phyloP scores from a whole-genome alignment of 2,113 vertebrate species.

The Dasypus novemcinctus region DNA sequence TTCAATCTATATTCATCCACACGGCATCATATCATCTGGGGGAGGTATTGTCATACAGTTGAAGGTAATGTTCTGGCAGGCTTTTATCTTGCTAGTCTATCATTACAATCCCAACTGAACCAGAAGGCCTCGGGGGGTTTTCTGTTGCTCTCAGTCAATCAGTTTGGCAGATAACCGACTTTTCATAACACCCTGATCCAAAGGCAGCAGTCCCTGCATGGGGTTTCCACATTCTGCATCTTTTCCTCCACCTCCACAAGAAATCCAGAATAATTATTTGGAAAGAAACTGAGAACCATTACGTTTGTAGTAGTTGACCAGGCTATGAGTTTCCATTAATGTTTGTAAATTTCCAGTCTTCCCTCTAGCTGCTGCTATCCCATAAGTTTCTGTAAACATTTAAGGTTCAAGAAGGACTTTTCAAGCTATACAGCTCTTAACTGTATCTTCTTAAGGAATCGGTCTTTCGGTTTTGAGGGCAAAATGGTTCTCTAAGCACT shows the following conservation, averaged over 20 bases:
- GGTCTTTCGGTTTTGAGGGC: not conserved
- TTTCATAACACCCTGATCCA: not conserved
- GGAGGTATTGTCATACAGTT: constrained; percentile 57
- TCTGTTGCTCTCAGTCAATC: constrained; percentile 69
- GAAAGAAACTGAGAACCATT: not conserved
- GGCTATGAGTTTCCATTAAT: not conserved
- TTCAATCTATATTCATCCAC: constrained; percentile 69
- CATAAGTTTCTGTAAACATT: not conserved
- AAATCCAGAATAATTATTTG: constrained; percentile 33
- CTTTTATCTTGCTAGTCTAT: constrained; percentile 70
- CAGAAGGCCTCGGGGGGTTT: constrained; percentile 58
- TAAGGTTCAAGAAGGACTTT: not conserved
- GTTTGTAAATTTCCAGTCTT: not conserved
- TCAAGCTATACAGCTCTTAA: not conserved
- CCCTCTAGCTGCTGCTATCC: not conserved
- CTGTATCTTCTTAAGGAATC: not conserved
- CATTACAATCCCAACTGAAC: constrained; percentile 72
- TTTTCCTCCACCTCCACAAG: not conserved
- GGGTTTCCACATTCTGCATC: not conserved
- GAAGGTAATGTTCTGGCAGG: constrained; percentile 64
- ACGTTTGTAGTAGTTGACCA: not conserved
- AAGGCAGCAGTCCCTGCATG: not conserved
- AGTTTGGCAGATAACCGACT: constrained; percentile 56
- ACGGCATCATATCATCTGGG: constrained; percentile 41
- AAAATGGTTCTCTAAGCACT: not conserved